A percentile compares a stretch with the other conserved stretches of the same genome.
Evolutionary conservation across 2,113 vertebrate species (phyloP).

Genomic region (Amazona vittata): DNA sequence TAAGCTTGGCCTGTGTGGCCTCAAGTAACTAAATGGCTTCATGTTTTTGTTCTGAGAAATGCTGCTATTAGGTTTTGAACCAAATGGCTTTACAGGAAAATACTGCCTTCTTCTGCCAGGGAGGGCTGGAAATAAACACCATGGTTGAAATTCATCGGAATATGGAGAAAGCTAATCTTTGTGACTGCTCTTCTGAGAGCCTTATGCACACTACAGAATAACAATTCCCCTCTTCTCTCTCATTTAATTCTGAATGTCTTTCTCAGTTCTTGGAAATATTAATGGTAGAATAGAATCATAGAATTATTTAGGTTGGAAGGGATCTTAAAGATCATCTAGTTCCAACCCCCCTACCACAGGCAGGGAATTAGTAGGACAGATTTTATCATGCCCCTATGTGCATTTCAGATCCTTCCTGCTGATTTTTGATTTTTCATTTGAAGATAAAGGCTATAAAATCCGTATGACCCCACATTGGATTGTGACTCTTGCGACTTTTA

Average conservation of each 20-base stretch:
- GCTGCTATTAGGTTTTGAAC: neutral
- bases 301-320: neutral
- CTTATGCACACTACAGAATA: neutral
- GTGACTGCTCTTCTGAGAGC: neutral
- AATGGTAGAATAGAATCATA: neutral
- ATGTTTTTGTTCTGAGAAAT: conserved; percentile 4
- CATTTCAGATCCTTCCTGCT: neutral
- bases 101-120: neutral
- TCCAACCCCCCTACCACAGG: neutral
- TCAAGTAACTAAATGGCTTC: neutral
- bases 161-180: neutral
- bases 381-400: neutral
- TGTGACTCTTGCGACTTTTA: neutral
- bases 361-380: neutral
- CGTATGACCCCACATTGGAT: neutral
- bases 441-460: neutral
- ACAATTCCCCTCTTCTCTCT: neutral
- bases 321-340: neutral
- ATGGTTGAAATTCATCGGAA: neutral
- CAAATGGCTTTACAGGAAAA: conserved; percentile 24
- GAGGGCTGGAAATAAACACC: neutral
- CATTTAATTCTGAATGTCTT: neutral
- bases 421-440: neutral
- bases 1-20: neutral
- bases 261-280: neutral